A percentile compares a stretch with the other conserved stretches of the same genome.
These are phyloP conservation scores for Taurulus bubalis DNA, from an alignment of 2,113 vertebrate species.

Conservation along the genomic window DNA sequence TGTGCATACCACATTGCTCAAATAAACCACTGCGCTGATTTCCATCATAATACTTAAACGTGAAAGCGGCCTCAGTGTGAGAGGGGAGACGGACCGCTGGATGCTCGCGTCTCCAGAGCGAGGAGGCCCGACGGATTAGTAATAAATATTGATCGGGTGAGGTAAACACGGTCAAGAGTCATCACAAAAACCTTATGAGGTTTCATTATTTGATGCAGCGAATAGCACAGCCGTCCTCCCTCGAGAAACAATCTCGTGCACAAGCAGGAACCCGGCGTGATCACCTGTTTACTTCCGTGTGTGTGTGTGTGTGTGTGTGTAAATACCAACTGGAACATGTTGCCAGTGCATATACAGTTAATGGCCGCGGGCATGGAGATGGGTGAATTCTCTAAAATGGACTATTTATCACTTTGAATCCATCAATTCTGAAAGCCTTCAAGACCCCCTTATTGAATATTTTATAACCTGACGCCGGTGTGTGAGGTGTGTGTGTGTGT, in stretches of 20 bases:
- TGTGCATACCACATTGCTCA: background rate
- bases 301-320: slow-evolving; percentile 23
- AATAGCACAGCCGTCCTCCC: background rate
- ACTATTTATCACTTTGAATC: slow-evolving; percentile 58
- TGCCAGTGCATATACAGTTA: slow-evolving; percentile 11
- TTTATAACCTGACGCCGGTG: slow-evolving; percentile 28
- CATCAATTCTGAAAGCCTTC: slow-evolving; percentile 38
- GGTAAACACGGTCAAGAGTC: slow-evolving; percentile 31
- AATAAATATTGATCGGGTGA: slow-evolving; percentile 28
- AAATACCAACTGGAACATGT: slow-evolving; percentile 23
- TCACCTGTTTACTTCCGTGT: slow-evolving; percentile 10
- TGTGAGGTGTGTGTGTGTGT: slow-evolving; percentile 32
- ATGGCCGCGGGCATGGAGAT: slow-evolving; percentile 25
- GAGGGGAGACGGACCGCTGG: slow-evolving; percentile 3
- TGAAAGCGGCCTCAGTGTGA: slow-evolving; percentile 11
- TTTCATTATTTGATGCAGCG: slow-evolving; percentile 18
- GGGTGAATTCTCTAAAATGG: slow-evolving; percentile 41
- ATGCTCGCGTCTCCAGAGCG: background rate
- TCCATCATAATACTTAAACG: slow-evolving; percentile 15
- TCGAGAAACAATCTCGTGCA: background rate
- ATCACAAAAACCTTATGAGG: slow-evolving; percentile 17
- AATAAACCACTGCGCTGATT: background rate
- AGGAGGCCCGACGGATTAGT: background rate
- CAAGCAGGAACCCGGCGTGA: background rate
- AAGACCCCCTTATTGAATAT: slow-evolving; percentile 57